A percentile compares a stretch with the other conserved stretches of the same genome.
These are phyloP conservation scores for Centropus unirufus DNA, from an alignment of 2,113 vertebrate genomes.

Conservation along the genomic window DNA sequence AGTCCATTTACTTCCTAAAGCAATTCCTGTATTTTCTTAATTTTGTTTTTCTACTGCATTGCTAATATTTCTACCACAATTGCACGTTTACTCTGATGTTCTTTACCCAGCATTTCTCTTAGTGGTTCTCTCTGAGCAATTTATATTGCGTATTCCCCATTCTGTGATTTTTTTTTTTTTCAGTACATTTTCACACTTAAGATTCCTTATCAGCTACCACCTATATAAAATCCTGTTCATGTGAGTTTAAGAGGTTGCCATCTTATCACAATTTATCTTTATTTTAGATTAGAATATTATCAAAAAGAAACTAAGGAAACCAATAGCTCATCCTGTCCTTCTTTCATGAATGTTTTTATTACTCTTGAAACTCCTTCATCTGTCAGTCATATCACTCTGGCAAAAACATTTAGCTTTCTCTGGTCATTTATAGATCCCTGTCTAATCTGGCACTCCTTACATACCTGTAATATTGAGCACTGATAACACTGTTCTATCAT, in stretches of 20 bases:
- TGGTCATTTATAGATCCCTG: not conserved
- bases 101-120: not conserved
- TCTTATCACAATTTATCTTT: not conserved
- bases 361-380: not conserved
- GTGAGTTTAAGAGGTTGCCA: not conserved
- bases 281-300: not conserved
- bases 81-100: not conserved
- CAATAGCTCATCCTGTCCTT: not conserved
- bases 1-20: not conserved
- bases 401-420: not conserved
- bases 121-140: not conserved
- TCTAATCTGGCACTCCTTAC: not conserved
- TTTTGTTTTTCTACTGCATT: not conserved
- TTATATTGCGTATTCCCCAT: not conserved
- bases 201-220: not conserved
- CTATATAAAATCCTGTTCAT: not conserved
- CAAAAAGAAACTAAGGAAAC: not conserved
- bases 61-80: not conserved
- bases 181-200: not conserved
- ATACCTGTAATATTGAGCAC: not conserved
- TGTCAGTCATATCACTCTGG: not conserved
- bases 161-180: not conserved
- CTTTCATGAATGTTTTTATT: not conserved
- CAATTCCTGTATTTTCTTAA: not conserved
- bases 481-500: not conserved